Conservation (phyloP, 2,797 vertebrate species). For the Tolypeutes matacus region DNA sequence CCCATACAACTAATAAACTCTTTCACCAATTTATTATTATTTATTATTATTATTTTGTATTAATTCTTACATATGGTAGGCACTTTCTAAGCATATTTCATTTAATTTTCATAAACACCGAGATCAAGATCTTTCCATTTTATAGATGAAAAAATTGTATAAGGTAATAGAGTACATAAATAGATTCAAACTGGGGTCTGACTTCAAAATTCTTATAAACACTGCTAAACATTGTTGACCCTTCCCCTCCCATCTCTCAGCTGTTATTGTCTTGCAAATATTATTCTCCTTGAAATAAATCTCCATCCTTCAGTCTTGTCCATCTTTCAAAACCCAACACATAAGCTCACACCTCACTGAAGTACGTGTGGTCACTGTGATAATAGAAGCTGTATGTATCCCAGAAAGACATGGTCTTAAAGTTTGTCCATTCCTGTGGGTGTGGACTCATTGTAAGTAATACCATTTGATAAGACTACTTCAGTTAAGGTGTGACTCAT, state of each 20-base stretch:
- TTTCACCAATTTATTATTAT: not conserved
- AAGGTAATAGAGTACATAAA: not conserved
- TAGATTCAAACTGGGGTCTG: not conserved
- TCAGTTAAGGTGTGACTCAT: no score
- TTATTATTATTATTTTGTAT: not conserved
- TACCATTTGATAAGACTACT: no score
- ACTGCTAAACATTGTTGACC: not conserved
- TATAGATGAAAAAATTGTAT: not conserved
- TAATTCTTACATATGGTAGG: not conserved
- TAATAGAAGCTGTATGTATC: no score
- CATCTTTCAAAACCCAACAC: not conserved
- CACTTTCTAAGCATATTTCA: not conserved
- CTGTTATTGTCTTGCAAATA: not conserved
- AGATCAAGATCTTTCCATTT: not conserved
- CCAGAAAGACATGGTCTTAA: no score
- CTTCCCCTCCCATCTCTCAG: not conserved
- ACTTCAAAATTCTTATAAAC: not conserved
- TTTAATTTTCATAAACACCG: conserved; percentile 1
- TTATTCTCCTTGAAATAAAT: not conserved
- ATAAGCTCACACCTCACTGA: not conserved
- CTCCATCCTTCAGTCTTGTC: not conserved
- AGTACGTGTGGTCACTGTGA: not conserved
- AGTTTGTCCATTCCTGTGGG: no score
- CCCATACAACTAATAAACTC: not conserved
- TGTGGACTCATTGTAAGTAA: no score